Base-by-base conservation (phyloP, 2,113 vertebrate species). In the Vulpes ferrilata region DNA sequence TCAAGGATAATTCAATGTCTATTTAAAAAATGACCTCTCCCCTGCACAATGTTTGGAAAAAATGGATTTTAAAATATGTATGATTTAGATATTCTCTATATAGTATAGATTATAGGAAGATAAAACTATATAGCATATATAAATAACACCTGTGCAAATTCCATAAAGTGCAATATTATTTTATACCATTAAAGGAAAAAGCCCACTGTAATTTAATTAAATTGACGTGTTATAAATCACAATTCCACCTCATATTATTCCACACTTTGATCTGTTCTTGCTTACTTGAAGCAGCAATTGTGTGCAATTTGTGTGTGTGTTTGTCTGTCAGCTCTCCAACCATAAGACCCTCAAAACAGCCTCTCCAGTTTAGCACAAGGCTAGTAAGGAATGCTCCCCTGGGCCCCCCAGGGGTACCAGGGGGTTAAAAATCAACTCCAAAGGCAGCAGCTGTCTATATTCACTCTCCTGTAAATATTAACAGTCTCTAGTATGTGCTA, bases 31-130 rank as follows among this genome's bases (percentile, higher is more conserved):
- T 35, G 69, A 84, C 32, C 62, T 97, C 43, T 94, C 22, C 20
- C 88, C 27, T 69, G 32, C 11, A 93, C 7, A 74, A 48, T 13
- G 2, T 76, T 38, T 85, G 22, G n/a, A 78, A 74, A 81, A 90
- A 96, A 57, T 35, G n/a, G 5, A 80, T 80, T 97, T 88, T 67
- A 84, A 93, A 92, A 23, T 79, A 95, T 17, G 59, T 78, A 92
- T 59, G 27, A 90, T 80, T 67, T 76, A 16, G 94, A 87, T 93
- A 95, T 69, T 84, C 32, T 97, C 4, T 83, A 38, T 23, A 30
- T 76, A 79, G 89, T 15, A 43, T 7, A 86, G n/a, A 90, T 82
- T 91, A 62, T 5, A 73, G 69, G 60, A 88, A 91, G 71, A 94
- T n/a, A 87, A 5, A 91, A 60, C 19, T 64, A 19, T 4, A 59